Conservation (phyloP, 2,797 vertebrate genomes). For the Lithobates sylvaticus region DNA sequence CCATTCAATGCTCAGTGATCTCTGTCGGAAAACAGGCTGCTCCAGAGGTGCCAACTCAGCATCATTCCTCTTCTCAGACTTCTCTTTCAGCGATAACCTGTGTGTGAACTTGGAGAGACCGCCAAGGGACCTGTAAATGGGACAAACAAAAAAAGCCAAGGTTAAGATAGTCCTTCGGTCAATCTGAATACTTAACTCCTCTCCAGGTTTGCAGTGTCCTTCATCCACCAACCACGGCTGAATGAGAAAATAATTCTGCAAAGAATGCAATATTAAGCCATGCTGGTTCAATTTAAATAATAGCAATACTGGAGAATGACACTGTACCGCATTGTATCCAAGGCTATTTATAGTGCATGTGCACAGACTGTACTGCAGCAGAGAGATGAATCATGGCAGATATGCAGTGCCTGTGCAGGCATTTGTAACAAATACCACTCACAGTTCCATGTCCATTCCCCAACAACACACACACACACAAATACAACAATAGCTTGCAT, state of each 20-base stretch:
- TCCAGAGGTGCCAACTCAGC: slow-evolving; percentile 76
- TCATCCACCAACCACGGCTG: not conserved
- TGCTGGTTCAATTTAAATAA: slow-evolving; percentile 37
- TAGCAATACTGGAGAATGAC: slow-evolving; percentile 23
- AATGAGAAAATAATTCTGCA: not conserved
- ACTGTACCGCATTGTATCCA: slow-evolving; percentile 49
- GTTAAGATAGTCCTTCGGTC: slow-evolving; percentile 3
- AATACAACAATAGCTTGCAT: not conserved
- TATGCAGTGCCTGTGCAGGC: slow-evolving; percentile 51
- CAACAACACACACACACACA: slow-evolving; percentile 19
- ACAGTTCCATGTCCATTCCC: slow-evolving; percentile 27
- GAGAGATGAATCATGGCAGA: slow-evolving; percentile 61
- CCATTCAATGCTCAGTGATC: slow-evolving; percentile 91
- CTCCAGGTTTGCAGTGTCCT: not conserved
- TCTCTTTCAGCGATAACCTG: slow-evolving; percentile 87
- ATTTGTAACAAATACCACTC: slow-evolving; percentile 57
- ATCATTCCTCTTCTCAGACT: slow-evolving; percentile 83
- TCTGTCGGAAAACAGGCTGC: slow-evolving; percentile 80
- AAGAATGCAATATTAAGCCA: not conserved
- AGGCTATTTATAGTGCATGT: slow-evolving; percentile 56
- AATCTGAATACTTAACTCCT: not conserved
- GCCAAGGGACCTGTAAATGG: slow-evolving; percentile 80
- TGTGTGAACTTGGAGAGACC: slow-evolving; percentile 88
- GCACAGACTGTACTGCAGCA: slow-evolving; percentile 60
- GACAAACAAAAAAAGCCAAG: slow-evolving; percentile 53